Percentiles rank a stretch among this genome's conserved stretches.
phyloP scores from a whole-genome alignment of 2,113 vertebrate genomes.

The Regulus satrapa region DNA sequence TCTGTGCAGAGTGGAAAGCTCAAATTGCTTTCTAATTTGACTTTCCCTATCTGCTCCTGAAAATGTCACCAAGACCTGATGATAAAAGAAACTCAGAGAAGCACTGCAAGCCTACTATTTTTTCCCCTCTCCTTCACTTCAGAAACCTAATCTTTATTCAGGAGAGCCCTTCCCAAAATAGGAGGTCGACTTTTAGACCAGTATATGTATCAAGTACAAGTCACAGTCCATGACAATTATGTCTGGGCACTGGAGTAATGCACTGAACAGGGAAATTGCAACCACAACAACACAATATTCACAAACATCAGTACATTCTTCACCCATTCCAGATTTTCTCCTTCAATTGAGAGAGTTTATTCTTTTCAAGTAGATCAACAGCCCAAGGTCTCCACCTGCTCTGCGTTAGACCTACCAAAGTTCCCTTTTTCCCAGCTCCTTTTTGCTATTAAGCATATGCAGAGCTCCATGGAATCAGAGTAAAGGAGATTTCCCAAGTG shows the following conservation, averaged over 20 bases:
- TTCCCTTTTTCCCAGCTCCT: background rate
- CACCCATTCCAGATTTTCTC: background rate
- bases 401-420: background rate
- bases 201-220: background rate
- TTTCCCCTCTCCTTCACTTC: background rate
- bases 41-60: slow-evolving; percentile 1
- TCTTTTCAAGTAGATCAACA: background rate
- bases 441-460: background rate
- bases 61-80: slow-evolving; percentile 37
- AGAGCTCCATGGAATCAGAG: background rate
- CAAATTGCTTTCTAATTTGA: slow-evolving; percentile 39
- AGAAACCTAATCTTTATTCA: background rate
- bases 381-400: background rate
- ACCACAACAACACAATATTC: background rate
- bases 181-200: background rate
- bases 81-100: background rate
- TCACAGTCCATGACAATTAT: background rate
- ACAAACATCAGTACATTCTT: background rate
- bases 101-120: background rate
- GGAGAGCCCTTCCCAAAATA: background rate
- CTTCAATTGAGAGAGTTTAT: background rate
- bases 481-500: background rate
- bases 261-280: background rate
- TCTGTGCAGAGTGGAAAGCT: slow-evolving; percentile 25
- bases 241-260: background rate